phyloP scores from a whole-genome alignment of 2,797 vertebrate species.

The Parauchenoglanis punctatus region DNA sequence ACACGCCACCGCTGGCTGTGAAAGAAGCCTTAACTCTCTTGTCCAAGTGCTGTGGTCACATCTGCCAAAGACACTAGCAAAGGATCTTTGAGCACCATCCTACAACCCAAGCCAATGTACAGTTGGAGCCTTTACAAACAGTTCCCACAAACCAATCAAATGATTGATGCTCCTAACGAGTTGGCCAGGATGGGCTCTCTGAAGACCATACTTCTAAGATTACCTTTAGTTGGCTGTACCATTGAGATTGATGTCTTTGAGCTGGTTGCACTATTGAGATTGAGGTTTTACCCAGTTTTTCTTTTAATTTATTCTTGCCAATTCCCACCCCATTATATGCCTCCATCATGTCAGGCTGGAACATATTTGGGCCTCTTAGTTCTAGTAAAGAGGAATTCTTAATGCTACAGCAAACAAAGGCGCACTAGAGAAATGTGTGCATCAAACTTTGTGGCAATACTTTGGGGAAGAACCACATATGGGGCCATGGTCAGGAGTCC shows the following conservation, averaged over 20 bases:
- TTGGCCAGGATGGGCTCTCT: neutral
- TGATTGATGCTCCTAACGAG: neutral
- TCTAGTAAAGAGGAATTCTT: neutral
- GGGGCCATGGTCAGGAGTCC: neutral
- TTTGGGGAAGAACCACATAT: neutral
- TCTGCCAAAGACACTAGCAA: constrained; percentile 9
- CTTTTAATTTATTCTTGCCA: neutral
- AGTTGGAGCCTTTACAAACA: neutral
- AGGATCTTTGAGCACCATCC: neutral
- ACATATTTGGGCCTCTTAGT: neutral
- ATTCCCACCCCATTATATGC: neutral
- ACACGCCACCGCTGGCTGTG: neutral
- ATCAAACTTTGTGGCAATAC: neutral
- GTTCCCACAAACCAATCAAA: neutral
- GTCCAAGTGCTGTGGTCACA: neutral
- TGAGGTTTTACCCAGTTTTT: neutral
- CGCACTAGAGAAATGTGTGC: no score
- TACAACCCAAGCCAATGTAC: neutral
- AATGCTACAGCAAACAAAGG: neutral
- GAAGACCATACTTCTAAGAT: neutral
- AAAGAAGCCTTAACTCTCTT: neutral
- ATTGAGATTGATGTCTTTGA: neutral
- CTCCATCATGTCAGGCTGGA: neutral
- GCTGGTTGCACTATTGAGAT: neutral
- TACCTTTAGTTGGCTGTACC: neutral